Evolutionary conservation across 2,888 invertebrate species (phyloP).

Genomic region (Nephrotoma appendiculata): DNA sequence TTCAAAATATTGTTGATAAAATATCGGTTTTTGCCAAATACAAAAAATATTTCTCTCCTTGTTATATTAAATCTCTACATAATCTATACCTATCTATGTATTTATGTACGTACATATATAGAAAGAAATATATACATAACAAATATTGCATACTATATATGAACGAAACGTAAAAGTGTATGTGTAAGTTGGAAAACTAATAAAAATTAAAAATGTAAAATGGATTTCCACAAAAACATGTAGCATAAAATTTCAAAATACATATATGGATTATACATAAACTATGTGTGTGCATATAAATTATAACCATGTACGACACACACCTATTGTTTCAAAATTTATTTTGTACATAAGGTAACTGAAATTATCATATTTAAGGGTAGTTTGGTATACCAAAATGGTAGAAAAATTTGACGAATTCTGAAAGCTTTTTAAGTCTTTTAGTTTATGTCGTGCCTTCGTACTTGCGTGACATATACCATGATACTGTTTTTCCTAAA

Average conservation of each 20-base stretch:
- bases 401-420: no score
- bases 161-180: background rate
- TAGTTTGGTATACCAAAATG: background rate
- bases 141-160: background rate
- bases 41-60: background rate
- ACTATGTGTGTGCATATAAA: background rate
- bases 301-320: background rate
- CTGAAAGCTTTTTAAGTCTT: no score
- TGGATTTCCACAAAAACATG: background rate
- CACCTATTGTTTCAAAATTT: background rate
- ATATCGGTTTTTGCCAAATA: background rate
- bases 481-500: no score
- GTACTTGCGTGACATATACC: no score
- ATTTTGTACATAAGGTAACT: background rate
- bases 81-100: background rate
- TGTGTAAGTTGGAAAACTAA: background rate
- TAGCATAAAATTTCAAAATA: background rate
- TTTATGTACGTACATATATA: background rate
- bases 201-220: background rate
- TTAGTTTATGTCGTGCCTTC: no score
- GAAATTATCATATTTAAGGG: background rate
- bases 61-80: background rate
- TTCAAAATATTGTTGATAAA: conserved; percentile 4
- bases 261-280: background rate
- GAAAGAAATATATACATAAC: background rate